Evolutionary conservation across 2,888 invertebrate genomes (phyloP), one percentile per base, ranked within the genome.

Genomic region (Willowsia nigromaculata): DNA sequence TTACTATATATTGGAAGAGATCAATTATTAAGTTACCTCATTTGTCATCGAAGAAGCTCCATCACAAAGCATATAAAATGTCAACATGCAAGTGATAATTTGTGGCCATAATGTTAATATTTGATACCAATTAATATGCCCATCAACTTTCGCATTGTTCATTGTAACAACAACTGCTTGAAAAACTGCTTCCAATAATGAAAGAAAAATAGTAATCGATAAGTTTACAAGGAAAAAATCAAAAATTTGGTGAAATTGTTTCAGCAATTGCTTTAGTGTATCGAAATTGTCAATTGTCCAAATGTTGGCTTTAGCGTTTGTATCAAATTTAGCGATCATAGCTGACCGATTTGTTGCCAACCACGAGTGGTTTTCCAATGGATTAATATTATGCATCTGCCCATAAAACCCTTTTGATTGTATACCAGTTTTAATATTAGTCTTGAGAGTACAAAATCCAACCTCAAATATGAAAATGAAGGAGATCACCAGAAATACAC

Each of bases 21-120:
- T n/a, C n/a, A n/a, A n/a, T n/a, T n/a, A n/a, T n/a, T 68, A 37
- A 5, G 15, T 78, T 40, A 81, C 81, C 50, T 83, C 65, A 47
- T 83, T 65, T 62, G 82, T 65, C 82, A 83, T 65, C 6, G 82
- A 43, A 15, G 82, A 68, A 1, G 65, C 65, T 22, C 65, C 65
- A 50, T 83, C 82, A 47, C 82, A 83, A 43, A 83, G 43, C 68
- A 83, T n/a, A n/a, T 65, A 83, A 25, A 83, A 83, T 30, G 43
- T 68, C 6, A 83, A n/a, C 15, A 47, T 7, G 25, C 27, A 30
- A 2, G 81, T 30, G 25, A 62, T 33, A 22, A 81, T 40, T 37
- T 27, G 37, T 5, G 81, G 81, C 18, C 18, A 59, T 18, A 81
- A 11, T 0, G 25, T n/a, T 13, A 81, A 37, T 1, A 18, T 1